These are phyloP conservation scores for Hippoglossus hippoglossus DNA, from an alignment of 2,797 vertebrate genomes.

Conservation along the genomic window DNA sequence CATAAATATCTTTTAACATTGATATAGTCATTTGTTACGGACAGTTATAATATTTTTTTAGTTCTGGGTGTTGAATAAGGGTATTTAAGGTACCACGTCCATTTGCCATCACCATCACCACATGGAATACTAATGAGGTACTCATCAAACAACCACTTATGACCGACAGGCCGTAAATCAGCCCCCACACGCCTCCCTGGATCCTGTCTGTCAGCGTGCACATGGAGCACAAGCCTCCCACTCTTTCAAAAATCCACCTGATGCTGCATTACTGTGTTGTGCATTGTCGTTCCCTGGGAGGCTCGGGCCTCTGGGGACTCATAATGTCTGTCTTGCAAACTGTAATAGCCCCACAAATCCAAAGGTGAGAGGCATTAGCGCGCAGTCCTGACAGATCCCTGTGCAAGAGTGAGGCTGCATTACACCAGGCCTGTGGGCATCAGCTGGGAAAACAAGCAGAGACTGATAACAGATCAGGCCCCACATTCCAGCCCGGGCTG, in stretches of 20 bases:
- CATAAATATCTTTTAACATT: neutral
- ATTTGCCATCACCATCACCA: neutral
- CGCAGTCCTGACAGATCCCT: constrained; percentile 49
- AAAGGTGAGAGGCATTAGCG: constrained; percentile 47
- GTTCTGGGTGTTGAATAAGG: neutral
- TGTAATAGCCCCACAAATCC: constrained; percentile 33
- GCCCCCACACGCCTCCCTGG: neutral
- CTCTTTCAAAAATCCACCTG: constrained; percentile 14
- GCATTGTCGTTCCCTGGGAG: constrained; percentile 1
- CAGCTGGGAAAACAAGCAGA: constrained; percentile 70
- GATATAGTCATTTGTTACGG: neutral
- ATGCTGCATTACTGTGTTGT: constrained; percentile 13
- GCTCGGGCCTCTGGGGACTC: constrained; percentile 26
- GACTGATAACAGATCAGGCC: constrained; percentile 65
- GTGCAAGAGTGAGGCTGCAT: constrained; percentile 9
- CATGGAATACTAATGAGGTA: neutral
- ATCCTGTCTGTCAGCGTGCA: constrained; percentile 2
- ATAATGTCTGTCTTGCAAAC: constrained; percentile 28
- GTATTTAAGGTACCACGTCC: neutral
- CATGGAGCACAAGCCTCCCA: neutral
- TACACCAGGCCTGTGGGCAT: constrained; percentile 55
- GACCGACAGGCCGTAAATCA: constrained; percentile 2
- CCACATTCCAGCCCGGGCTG: constrained; percentile 58
- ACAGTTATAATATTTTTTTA: neutral
- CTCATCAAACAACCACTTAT: neutral